A percentile compares a stretch with the other conserved stretches of the same genome.
phyloP scores from a whole-genome alignment of 1,140 invertebrate species.

The Cecropterus lyciades region DNA sequence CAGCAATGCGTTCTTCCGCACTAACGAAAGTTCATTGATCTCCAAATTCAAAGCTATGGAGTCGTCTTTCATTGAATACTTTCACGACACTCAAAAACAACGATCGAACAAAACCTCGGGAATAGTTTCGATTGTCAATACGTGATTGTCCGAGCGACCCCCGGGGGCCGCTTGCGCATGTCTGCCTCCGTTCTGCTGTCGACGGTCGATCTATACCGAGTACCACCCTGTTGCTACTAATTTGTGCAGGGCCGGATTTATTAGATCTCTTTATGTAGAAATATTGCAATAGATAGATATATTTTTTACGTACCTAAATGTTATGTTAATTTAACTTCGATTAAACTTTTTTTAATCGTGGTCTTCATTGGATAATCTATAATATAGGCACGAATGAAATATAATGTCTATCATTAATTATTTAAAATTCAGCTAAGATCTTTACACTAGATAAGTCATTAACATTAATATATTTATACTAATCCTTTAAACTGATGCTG shows the following conservation, averaged over 20 bases:
- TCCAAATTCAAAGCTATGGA: neutral
- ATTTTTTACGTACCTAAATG: no score
- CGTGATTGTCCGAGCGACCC: constrained; percentile 47
- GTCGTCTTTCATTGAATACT: constrained; percentile 19
- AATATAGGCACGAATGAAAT: no score
- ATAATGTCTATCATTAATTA: no score
- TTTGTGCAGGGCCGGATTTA: constrained; percentile 56
- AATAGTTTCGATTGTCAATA: constrained; percentile 30
- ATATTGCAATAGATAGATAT: no score
- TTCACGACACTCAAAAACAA: constrained; percentile 28
- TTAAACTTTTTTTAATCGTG: no score
- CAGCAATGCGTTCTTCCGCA: constrained; percentile 9
- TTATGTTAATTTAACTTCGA: no score
- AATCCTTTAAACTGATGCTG: no score
- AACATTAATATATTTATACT: no score
- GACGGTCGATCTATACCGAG: constrained; percentile 49
- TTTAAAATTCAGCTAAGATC: no score
- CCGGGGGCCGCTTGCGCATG: constrained; percentile 55
- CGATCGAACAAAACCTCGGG: constrained; percentile 12
- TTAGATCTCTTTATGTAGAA: neutral
- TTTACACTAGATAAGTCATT: no score
- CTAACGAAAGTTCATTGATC: constrained; percentile 29
- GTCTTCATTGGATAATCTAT: no score
- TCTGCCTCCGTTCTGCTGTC: constrained; percentile 53
- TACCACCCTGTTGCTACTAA: constrained; percentile 76